Conservation (phyloP, 2,797 vertebrate species). For the Podarcis siculus region DNA sequence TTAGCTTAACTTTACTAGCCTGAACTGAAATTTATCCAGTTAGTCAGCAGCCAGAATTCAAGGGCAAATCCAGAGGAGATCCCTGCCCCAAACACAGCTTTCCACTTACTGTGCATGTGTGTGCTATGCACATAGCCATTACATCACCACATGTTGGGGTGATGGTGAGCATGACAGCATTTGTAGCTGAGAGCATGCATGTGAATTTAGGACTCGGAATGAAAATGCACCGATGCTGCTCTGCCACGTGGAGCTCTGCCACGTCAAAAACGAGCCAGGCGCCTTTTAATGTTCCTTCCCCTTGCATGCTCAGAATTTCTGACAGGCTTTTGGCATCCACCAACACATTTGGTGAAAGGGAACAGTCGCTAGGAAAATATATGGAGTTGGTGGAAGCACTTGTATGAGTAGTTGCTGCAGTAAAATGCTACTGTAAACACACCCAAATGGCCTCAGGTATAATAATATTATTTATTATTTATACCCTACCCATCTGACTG, state of each 20-base stretch:
- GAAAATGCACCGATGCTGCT: background rate
- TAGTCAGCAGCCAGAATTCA: background rate
- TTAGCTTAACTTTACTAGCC: background rate
- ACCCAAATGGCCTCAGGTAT: background rate
- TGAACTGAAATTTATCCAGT: background rate
- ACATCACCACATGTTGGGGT: too few relatives aligned
- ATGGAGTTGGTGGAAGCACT: background rate
- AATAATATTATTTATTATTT: too few relatives aligned
- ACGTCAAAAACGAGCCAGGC: background rate
- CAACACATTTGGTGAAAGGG: background rate
- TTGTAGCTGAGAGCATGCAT: background rate
- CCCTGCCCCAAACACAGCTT: background rate
- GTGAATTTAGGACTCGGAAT: background rate
- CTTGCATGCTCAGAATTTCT: background rate
- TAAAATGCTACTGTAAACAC: background rate
- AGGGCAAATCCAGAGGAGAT: background rate
- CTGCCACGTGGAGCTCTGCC: background rate
- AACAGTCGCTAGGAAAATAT: background rate
- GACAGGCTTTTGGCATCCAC: background rate
- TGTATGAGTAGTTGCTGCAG: background rate
- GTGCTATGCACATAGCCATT: too few relatives aligned
- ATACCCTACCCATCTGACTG: too few relatives aligned
- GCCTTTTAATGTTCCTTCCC: background rate
- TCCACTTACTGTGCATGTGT: background rate
- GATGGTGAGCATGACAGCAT: background rate